Evolutionary conservation across 2,797 vertebrate genomes (phyloP), one percentile per base, ranked within the genome.

Genomic region (Cynopterus sphinx): DNA sequence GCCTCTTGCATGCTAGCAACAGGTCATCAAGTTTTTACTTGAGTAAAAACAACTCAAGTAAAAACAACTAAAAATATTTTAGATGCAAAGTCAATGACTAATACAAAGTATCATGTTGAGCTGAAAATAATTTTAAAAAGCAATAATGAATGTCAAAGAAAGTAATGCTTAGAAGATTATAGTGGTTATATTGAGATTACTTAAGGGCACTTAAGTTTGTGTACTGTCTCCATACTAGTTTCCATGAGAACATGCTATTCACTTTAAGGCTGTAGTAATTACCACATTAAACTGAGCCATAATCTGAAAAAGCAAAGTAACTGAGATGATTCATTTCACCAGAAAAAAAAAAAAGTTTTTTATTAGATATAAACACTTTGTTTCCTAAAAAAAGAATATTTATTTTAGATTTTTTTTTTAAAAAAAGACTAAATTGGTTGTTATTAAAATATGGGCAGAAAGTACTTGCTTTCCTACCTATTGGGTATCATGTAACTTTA

Each of bases 1-100:
- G 33, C 71, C 61, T 97, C 94, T 46, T 78, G 33, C 19, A 87
- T 53, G 51, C 79, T 96, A 96, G 31, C 11, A 91, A 97, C 51
- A 77, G 59, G 43, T 88, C 93, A 97, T 95, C 75, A 55, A 73
- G 39, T 91, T 92, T 79, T 97, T 84, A 95, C 63, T 81, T 94
- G 51, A 88, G 36, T 92, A 49, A 49, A 49, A 49, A 49, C 49
- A 49, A 16, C 49, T 49, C 49, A 49, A 49, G 49, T 49, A 49
- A 49, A 49, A 16, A 74, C 17, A 94, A 33, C 21, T 33, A 61
- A 91, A 70, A 11, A 41, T 19, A 77, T 57, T 85, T 81, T 73
- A 78, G 33, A 74, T 90, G 6, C 31, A 73, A 74, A 82, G 24
- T 11, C 5, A 61, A 24, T 70, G 43, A 6, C n/a, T 33, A 22